Percentiles rank a stretch among this genome's conserved stretches.
phyloP scores from a whole-genome alignment of 2,797 vertebrate genomes.

The Sebastiscus albofasciatus region DNA sequence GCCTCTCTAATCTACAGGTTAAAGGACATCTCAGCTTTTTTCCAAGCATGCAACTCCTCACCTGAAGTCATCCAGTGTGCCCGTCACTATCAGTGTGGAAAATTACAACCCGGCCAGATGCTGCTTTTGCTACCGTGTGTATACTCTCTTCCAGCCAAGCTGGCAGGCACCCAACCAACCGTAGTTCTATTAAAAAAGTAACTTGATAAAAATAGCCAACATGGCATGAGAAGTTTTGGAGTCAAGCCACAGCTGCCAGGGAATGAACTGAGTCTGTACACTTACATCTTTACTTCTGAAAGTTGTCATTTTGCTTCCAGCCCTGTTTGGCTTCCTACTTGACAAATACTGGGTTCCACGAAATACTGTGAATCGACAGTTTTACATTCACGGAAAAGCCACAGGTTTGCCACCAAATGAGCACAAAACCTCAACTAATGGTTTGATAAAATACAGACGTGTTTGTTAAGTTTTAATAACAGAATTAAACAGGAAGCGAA shows the following conservation, averaged over 20 bases:
- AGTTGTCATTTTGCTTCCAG: background rate
- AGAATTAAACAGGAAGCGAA: background rate
- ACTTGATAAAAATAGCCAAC: background rate
- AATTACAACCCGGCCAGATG: background rate
- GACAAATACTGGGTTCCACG: background rate
- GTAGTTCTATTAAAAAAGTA: background rate
- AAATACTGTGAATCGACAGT: background rate
- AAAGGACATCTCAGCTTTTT: too few species aligned
- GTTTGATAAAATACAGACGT: background rate
- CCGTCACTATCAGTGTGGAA: background rate
- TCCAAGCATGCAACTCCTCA: background rate
- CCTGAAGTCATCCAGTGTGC: background rate
- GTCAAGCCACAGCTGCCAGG: background rate
- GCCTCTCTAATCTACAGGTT: background rate
- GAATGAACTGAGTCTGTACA: background rate
- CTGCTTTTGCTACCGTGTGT: background rate
- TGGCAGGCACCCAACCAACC: background rate
- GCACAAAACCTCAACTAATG: background rate
- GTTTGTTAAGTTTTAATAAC: background rate
- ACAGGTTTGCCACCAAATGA: background rate
- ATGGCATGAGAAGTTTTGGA: background rate
- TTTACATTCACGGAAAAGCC: conserved; percentile 20
- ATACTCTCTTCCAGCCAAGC: background rate
- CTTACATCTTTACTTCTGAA: background rate
- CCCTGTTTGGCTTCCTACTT: background rate